phyloP scores from a whole-genome alignment of 2,797 vertebrate species.

The Heteromormyrus szaboi region DNA sequence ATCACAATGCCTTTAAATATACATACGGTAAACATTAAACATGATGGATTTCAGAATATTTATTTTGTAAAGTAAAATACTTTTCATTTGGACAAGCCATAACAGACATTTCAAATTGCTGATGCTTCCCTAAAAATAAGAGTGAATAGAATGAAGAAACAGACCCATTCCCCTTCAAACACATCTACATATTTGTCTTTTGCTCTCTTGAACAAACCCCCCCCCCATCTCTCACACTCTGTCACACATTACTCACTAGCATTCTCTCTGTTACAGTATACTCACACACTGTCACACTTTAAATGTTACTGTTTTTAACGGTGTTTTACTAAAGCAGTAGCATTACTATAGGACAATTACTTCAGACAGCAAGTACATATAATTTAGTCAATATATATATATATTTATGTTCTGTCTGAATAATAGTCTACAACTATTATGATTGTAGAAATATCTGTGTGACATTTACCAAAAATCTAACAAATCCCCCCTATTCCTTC shows the following conservation, averaged over 20 bases:
- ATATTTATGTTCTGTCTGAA: slow-evolving; percentile 24
- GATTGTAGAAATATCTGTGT: slow-evolving; percentile 31
- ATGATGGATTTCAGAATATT: background rate
- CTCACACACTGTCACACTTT: background rate
- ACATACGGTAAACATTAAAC: background rate
- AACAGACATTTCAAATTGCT: slow-evolving; percentile 48
- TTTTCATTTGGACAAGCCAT: background rate
- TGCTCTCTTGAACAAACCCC: slow-evolving; percentile 13
- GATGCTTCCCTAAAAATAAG: slow-evolving; percentile 64
- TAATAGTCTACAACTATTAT: slow-evolving; percentile 27
- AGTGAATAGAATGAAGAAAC: slow-evolving; percentile 49
- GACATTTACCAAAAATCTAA: slow-evolving; percentile 35
- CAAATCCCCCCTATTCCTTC: background rate
- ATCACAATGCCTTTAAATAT: background rate
- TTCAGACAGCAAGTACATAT: background rate
- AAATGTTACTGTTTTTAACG: background rate
- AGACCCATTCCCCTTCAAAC: slow-evolving; percentile 18
- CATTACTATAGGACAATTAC: background rate
- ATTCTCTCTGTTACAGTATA: too few species aligned
- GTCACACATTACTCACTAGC: background rate
- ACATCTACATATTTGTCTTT: background rate
- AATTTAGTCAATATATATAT: slow-evolving; percentile 32
- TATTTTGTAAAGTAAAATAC: background rate
- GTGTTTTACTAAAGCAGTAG: background rate
- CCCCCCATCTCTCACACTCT: background rate